phyloP scores from a whole-genome alignment of 1,140 invertebrate genomes.

The Zaprionus taronus region DNA sequence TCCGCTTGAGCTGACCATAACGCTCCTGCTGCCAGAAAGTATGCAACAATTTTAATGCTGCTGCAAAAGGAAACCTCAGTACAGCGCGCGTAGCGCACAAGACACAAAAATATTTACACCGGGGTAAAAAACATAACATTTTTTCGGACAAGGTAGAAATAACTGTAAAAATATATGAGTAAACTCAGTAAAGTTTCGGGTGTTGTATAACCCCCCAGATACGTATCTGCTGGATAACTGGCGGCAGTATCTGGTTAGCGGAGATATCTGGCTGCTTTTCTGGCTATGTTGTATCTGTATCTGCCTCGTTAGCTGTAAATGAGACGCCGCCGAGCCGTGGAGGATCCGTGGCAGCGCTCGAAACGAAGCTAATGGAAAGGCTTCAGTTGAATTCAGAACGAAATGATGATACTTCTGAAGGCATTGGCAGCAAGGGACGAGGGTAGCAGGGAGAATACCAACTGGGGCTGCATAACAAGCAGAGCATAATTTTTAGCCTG shows the following conservation, averaged over 20 bases:
- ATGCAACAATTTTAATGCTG: conserved; percentile 66
- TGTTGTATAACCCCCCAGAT: conserved; percentile 41
- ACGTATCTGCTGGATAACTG: conserved; percentile 16
- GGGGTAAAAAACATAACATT: conserved; percentile 46
- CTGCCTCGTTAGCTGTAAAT: conserved; percentile 48
- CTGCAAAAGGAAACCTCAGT: conserved; percentile 69
- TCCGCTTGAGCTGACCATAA: conserved; percentile 49
- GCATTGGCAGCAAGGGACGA: background rate
- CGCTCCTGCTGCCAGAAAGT: conserved; percentile 37
- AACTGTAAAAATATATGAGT: conserved; percentile 6
- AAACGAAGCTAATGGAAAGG: conserved; percentile 71
- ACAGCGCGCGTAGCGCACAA: background rate
- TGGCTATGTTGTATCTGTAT: conserved; percentile 14
- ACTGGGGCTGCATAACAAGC: conserved; percentile 51
- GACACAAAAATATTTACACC: conserved; percentile 35
- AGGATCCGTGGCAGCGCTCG: conserved; percentile 17
- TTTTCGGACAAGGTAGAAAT: conserved; percentile 32
- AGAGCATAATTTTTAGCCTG: conserved; percentile 27
- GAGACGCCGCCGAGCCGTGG: conserved; percentile 15
- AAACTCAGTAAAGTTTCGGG: conserved; percentile 50
- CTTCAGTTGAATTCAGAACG: conserved; percentile 48
- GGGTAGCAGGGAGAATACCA: background rate
- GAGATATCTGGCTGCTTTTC: background rate
- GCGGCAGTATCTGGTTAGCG: background rate
- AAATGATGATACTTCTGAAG: conserved; percentile 40